Evolutionary conservation across 2,797 vertebrate genomes (phyloP).

Genomic region (Enteromius anoplus): DNA sequence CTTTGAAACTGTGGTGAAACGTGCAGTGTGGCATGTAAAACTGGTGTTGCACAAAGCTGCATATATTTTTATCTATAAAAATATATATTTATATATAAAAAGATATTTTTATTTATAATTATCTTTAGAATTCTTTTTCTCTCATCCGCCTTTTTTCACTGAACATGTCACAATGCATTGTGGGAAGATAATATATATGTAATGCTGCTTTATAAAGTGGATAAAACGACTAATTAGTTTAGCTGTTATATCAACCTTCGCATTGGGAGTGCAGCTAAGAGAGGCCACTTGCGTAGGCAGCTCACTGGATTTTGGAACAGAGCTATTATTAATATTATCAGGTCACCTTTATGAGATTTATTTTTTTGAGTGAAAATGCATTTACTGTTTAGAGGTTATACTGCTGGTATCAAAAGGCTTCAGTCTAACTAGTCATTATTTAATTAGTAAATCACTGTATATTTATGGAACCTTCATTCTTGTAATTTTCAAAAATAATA

Average conservation of each 20-base stretch:
- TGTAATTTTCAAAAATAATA: background rate
- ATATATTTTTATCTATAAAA: too few relatives aligned
- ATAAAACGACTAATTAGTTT: background rate
- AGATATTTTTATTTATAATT: background rate
- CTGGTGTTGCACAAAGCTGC: too few relatives aligned
- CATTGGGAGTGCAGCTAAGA: background rate
- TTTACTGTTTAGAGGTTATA: background rate
- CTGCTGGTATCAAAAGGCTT: background rate
- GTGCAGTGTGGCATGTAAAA: too few relatives aligned
- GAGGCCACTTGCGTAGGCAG: background rate
- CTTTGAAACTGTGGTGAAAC: too few relatives aligned
- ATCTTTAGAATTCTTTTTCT: background rate
- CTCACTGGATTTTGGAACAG: background rate
- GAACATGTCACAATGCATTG: background rate
- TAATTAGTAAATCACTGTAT: background rate
- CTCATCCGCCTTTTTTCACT: background rate
- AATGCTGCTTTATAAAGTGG: background rate
- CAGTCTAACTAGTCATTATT: conserved; percentile 2
- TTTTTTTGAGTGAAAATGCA: conserved; percentile 11
- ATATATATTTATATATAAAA: too few relatives aligned
- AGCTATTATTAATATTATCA: background rate
- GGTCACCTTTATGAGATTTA: background rate
- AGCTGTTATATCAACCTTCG: background rate
- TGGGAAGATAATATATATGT: background rate
- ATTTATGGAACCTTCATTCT: background rate